A percentile compares a stretch with the other conserved stretches of the same genome.
Conservation (phyloP, 1,140 invertebrate species). For the Euura lappo region DNA sequence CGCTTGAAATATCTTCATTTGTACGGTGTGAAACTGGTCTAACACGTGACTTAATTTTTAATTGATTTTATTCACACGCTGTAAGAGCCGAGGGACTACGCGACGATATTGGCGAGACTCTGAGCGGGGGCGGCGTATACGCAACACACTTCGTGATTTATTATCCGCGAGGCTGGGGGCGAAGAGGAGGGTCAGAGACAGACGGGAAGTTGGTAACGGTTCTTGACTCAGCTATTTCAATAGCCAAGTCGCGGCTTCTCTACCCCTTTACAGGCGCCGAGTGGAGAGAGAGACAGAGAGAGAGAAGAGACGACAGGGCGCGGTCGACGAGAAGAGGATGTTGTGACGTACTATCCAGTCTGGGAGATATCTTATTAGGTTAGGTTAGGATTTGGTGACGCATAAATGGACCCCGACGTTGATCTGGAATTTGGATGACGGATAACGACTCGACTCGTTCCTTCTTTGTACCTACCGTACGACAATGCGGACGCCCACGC, state of each 20-base stretch:
- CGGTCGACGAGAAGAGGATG: no score
- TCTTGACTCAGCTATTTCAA: constrained; percentile 5
- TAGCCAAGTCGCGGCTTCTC: neutral
- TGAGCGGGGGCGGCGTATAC: neutral
- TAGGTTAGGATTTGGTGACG: constrained; percentile 6
- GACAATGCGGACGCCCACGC: no score
- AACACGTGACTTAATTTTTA: neutral
- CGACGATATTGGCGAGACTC: neutral
- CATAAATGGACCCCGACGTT: neutral
- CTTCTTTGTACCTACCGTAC: no score
- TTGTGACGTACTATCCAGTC: no score
- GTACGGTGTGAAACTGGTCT: no score
- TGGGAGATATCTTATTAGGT: neutral
- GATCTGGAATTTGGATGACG: no score
- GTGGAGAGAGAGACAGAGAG: neutral
- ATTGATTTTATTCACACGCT: neutral
- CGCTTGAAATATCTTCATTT: no score
- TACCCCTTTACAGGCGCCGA: neutral
- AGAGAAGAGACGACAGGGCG: neutral
- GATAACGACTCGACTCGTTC: no score
- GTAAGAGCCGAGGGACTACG: neutral
- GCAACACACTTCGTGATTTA: neutral
- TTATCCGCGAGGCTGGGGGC: neutral
- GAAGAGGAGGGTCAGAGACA: neutral
- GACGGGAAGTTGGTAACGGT: neutral